Percentiles rank a stretch among this genome's conserved stretches.
phyloP scores from a whole-genome alignment of 2,797 vertebrate species.

The Coluber constrictor region DNA sequence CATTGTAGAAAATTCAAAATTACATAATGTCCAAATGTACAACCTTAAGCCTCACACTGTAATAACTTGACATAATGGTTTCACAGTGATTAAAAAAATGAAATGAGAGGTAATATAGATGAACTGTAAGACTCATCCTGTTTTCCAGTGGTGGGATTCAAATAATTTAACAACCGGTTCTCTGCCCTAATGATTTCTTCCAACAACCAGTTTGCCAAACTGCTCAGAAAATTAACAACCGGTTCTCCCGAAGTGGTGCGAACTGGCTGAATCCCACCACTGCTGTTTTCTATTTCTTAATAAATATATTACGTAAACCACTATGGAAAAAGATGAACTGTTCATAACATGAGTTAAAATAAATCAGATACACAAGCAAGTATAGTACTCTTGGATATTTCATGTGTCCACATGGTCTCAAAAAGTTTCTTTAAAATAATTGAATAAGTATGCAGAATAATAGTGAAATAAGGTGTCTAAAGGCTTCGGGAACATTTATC shows the following conservation, averaged over 20 bases:
- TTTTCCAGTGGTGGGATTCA: neutral
- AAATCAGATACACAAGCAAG: neutral
- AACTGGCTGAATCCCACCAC: no score
- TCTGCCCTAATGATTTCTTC: no score
- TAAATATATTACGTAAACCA: neutral
- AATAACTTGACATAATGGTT: neutral
- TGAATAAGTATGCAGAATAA: neutral
- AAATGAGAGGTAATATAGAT: neutral
- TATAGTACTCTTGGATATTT: neutral
- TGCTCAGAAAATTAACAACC: no score
- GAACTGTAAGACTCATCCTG: neutral
- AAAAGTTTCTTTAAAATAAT: neutral
- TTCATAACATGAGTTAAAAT: neutral
- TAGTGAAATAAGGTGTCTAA: neutral
- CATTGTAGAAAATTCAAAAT: neutral
- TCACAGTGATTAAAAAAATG: neutral
- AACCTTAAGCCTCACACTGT: neutral
- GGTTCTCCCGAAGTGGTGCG: no score
- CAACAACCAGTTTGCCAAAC: no score
- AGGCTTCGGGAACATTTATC: neutral
- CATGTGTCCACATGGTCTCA: neutral
- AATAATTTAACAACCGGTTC: no score
- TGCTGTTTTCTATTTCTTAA: neutral
- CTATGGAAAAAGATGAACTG: neutral
- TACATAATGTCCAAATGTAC: neutral